Evolutionary conservation across 2,113 vertebrate species (phyloP).

Genomic region (Melanocharis versteri): DNA sequence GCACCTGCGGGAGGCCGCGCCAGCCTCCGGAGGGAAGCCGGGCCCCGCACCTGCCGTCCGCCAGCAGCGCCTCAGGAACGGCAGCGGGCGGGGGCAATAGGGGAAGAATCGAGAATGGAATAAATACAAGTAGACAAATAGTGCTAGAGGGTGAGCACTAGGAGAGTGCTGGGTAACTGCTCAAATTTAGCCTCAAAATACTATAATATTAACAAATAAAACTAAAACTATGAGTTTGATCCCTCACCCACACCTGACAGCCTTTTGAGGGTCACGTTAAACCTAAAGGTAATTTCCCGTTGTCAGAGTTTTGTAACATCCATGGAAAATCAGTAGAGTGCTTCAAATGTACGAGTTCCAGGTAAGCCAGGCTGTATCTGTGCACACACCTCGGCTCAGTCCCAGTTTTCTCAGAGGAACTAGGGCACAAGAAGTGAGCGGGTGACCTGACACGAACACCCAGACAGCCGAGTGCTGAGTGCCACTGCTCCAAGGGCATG

Average conservation of each 20-base stretch:
- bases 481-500: not conserved
- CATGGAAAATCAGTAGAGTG: not conserved
- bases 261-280: not conserved
- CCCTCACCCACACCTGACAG: rapidly evolving
- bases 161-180: no score
- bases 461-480: not conserved
- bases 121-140: not conserved
- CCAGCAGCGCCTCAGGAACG: not conserved
- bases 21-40: not conserved
- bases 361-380: not conserved
- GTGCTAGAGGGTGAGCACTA: not conserved
- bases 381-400: not conserved
- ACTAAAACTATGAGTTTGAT: not conserved
- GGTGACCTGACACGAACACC: not conserved
- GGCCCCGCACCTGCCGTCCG: not conserved
- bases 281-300: rapidly evolving
- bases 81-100: not conserved
- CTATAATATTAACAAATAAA: not conserved
- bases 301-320: not conserved
- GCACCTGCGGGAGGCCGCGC: not conserved
- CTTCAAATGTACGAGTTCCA: rapidly evolving
- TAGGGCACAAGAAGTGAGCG: not conserved
- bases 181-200: not conserved
- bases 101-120: not conserved
- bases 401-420: not conserved